A percentile compares a stretch with the other conserved stretches of the same genome.
Conservation (phyloP, 2,113 vertebrate species). For the Polypterus senegalus region DNA sequence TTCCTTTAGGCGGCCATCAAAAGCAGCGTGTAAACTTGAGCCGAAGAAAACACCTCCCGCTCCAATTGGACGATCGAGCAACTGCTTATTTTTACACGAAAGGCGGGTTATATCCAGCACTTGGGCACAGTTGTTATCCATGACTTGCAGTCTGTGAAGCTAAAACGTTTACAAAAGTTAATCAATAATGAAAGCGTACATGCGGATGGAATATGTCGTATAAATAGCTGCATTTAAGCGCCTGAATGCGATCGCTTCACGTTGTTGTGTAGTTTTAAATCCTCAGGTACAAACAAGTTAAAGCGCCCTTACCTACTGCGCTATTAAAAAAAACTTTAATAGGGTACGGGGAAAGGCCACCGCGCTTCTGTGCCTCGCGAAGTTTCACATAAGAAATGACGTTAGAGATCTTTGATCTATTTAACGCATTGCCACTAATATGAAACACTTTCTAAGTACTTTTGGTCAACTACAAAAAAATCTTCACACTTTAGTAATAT, state of each 20-base stretch:
- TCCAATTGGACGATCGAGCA: conserved; percentile 27
- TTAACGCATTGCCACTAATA: too few species aligned
- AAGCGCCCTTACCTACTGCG: too few species aligned
- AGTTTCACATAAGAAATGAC: too few species aligned
- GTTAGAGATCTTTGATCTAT: too few species aligned
- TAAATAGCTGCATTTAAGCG: background rate
- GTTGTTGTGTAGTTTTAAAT: background rate
- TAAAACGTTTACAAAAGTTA: background rate
- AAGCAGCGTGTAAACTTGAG: conserved; percentile 17
- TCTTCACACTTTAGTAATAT: too few species aligned
- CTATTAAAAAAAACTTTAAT: too few species aligned
- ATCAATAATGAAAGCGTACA: background rate
- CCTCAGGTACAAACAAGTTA: too few species aligned
- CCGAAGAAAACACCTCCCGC: conserved; percentile 18
- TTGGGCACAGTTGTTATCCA: background rate
- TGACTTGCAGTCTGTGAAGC: background rate
- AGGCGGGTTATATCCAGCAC: background rate
- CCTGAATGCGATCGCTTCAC: background rate
- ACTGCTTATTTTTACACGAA: background rate
- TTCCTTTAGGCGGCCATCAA: conserved; percentile 26
- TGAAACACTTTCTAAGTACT: too few species aligned
- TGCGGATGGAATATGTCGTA: too few species aligned
- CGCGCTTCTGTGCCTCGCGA: too few species aligned
- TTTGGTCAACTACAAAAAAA: too few species aligned
- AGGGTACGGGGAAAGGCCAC: too few species aligned